Evolutionary conservation across 2,797 vertebrate genomes (phyloP).

Genomic region (Naso thynnoides): DNA sequence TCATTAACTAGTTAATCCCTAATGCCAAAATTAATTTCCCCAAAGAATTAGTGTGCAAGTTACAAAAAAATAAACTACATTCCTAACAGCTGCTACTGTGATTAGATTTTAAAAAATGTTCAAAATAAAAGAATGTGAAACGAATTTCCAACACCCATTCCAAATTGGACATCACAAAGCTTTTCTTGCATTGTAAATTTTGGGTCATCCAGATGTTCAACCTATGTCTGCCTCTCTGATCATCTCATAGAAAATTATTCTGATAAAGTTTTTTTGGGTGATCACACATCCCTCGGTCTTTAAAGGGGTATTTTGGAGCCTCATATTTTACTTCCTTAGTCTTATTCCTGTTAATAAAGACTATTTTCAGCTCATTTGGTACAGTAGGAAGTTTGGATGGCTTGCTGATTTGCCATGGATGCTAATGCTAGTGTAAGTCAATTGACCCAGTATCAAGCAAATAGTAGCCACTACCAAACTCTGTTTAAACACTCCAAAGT

Average conservation of each 20-base stretch:
- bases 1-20: neutral
- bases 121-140: neutral
- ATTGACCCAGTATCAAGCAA: too few relatives aligned
- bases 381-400: too few relatives aligned
- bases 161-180: neutral
- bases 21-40: conserved; percentile 18
- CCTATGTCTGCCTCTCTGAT: neutral
- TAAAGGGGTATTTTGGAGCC: too few relatives aligned
- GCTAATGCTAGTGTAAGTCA: too few relatives aligned
- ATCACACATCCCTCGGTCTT: too few relatives aligned
- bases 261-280: too few relatives aligned
- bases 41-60: neutral
- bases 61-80: neutral
- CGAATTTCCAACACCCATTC: neutral
- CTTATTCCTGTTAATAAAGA: too few relatives aligned
- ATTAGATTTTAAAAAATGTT: neutral
- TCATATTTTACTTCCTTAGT: too few relatives aligned
- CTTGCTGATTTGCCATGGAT: too few relatives aligned
- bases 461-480: too few relatives aligned
- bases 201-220: neutral
- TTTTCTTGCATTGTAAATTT: neutral
- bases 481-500: too few relatives aligned
- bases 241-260: neutral
- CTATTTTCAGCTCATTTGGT: too few relatives aligned
- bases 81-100: neutral